Base-by-base conservation (phyloP, 2,888 invertebrate genomes). In the Leucania comma region DNA sequence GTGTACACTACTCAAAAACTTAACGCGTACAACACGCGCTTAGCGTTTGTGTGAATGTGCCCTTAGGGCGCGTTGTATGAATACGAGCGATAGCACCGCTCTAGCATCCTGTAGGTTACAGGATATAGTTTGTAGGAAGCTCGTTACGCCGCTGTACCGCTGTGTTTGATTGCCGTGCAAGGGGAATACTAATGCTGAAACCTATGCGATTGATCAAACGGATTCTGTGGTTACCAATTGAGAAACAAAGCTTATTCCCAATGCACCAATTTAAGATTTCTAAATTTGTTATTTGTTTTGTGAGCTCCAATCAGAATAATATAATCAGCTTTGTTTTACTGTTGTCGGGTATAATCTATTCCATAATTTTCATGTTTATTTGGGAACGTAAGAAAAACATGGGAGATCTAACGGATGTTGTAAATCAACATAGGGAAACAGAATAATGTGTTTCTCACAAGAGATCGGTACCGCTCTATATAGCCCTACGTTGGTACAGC, bases 141-240 rank as follows among this genome's bases (percentile, higher is more conserved):
- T 90, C 87, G 88, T 89, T 89, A 89, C 84, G 72, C 64, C 58
- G 51, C 66, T 70, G 61, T 72, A 84, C 83, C 81, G 73, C 80
- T 83, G 83, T 81, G 86, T 89, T 89, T 89, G 89, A 91, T 90
- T 88, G 87, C 86, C 81, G 76, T 84, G 88, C 86, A 86, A 86
- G 80, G 82, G 85, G 89, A 90, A 89, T 89, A 88, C 87, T 90
- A 89, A 90, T 90, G 86, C 78, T 79, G 75, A 76, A 82, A 80
- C 80, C 75, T 82, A 84, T 81, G 77, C 85, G 86, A 86, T 85
- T 86, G 87, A 86, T 87, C 81, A 84, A 87, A 83, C 80, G 78
- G 68, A 78, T 81, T 74, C 48, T 62, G 68, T 56, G 56, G 60
- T 46, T 75, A 61, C 63, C 63, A 63, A 70, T 78, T 54, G 64